phyloP scores from a whole-genome alignment of 1,140 invertebrate species.

The Calliopsis andreniformis region DNA sequence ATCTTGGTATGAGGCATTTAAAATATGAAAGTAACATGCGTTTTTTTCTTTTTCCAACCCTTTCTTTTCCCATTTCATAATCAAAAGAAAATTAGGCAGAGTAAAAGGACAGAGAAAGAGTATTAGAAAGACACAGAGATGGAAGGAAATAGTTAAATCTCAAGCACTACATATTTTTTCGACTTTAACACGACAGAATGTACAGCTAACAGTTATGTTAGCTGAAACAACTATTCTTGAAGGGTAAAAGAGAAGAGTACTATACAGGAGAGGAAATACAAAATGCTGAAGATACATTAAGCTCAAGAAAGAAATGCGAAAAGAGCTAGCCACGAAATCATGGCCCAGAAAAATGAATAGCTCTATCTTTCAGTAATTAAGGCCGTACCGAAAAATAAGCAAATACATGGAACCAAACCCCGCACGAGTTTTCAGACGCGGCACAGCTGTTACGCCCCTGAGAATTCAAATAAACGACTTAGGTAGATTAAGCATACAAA shows the following conservation, averaged over 20 bases:
- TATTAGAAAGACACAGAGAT: conserved; percentile 39
- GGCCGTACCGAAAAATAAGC: conserved; percentile 71
- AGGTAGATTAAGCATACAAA: conserved; percentile 73
- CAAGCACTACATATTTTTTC: conserved; percentile 36
- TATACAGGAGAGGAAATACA: neutral
- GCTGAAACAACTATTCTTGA: conserved; percentile 19
- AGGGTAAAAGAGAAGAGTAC: neutral
- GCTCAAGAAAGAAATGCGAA: conserved; percentile 11
- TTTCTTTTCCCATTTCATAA: conserved; percentile 51
- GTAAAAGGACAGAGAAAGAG: conserved; percentile 36
- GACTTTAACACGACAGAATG: conserved; percentile 46
- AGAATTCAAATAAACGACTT: conserved; percentile 74
- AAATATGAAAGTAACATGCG: conserved; percentile 27
- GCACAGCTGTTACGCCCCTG: conserved; percentile 72
- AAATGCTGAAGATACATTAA: conserved; percentile 15
- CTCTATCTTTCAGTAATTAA: conserved; percentile 79
- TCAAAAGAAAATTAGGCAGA: conserved; percentile 72
- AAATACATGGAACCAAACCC: conserved; percentile 56
- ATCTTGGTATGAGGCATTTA: conserved; percentile 38
- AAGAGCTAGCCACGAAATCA: conserved; percentile 48
- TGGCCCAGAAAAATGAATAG: conserved; percentile 71
- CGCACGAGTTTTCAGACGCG: conserved; percentile 45
- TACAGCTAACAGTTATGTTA: conserved; percentile 13
- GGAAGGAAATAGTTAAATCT: conserved; percentile 9
- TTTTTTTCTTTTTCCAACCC: conserved; percentile 36